phyloP scores from a whole-genome alignment of 2,113 vertebrate species.

The Chaenogobius annularis region DNA sequence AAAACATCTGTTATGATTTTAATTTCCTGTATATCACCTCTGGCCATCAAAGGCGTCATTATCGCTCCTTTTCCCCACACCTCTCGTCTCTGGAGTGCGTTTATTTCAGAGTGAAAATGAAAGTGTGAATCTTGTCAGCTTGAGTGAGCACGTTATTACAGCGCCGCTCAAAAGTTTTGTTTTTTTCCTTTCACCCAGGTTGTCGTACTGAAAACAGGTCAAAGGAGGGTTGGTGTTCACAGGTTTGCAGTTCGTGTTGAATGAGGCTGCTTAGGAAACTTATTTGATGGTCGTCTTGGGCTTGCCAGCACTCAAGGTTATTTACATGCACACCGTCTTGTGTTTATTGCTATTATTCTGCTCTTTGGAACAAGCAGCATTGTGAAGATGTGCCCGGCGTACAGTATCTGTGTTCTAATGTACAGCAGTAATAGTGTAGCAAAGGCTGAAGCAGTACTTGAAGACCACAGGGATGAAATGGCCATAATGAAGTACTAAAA shows the following conservation, averaged over 20 bases:
- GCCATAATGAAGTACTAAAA: no score
- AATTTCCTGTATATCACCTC: conserved; percentile 33
- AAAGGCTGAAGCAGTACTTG: background rate
- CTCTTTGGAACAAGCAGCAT: background rate
- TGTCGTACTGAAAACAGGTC: conserved; percentile 30
- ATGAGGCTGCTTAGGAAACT: no score
- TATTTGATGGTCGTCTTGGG: background rate
- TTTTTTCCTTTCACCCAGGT: conserved; percentile 5
- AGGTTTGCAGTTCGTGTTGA: no score
- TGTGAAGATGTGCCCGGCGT: background rate
- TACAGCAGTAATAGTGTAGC: background rate
- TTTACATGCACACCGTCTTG: no score
- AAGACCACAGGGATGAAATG: no score
- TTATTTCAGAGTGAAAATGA: conserved; percentile 42
- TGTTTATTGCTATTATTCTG: background rate
- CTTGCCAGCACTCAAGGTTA: no score
- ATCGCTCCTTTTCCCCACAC: background rate
- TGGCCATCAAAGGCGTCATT: background rate
- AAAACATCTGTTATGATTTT: conserved; percentile 35
- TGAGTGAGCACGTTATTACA: conserved; percentile 49
- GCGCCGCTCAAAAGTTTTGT: conserved; percentile 20
- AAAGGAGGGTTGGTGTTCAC: no score
- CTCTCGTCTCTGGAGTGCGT: conserved; percentile 7
- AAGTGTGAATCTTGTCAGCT: conserved; percentile 45
- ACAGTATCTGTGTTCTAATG: background rate